Evolutionary conservation across 2,113 vertebrate species (phyloP).

Genomic region (Anarhynchus alexandrinus): DNA sequence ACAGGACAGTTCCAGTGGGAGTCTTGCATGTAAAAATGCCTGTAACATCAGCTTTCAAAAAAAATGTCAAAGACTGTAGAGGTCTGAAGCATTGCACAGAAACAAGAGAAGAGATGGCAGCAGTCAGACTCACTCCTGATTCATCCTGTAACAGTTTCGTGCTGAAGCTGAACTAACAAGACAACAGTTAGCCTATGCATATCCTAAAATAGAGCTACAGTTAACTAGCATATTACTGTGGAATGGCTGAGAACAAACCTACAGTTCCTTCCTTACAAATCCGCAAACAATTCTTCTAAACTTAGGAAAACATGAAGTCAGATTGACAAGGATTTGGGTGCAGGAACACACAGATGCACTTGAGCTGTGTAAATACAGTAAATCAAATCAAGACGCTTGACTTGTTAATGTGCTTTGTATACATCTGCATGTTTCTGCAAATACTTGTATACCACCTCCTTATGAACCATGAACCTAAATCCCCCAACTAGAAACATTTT

Average conservation of each 20-base stretch:
- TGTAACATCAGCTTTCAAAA: not conserved
- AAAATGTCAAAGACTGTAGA: not conserved
- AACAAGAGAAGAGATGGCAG: not conserved
- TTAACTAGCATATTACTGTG: not conserved
- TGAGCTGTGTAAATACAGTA: not conserved
- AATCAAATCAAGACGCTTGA: not conserved
- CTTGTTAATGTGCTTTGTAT: not conserved
- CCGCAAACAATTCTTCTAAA: not conserved
- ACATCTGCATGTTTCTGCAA: not conserved
- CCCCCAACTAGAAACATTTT: not conserved
- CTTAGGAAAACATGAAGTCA: not conserved
- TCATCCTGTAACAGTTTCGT: not conserved
- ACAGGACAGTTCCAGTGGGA: not conserved
- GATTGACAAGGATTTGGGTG: not conserved
- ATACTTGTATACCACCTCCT: not conserved
- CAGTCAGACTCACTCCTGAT: not conserved
- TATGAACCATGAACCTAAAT: not conserved
- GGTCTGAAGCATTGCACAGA: not conserved
- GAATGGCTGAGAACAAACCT: not conserved
- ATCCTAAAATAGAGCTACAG: not conserved
- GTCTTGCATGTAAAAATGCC: not conserved
- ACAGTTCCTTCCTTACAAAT: not conserved
- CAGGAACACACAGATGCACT: not conserved
- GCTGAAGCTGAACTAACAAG: not conserved
- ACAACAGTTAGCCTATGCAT: not conserved